A percentile compares a stretch with the other conserved stretches of the same genome.
These are phyloP conservation scores for Drosophila flavopinicola DNA, from an alignment of 2,888 invertebrate species.

Conservation along the genomic window DNA sequence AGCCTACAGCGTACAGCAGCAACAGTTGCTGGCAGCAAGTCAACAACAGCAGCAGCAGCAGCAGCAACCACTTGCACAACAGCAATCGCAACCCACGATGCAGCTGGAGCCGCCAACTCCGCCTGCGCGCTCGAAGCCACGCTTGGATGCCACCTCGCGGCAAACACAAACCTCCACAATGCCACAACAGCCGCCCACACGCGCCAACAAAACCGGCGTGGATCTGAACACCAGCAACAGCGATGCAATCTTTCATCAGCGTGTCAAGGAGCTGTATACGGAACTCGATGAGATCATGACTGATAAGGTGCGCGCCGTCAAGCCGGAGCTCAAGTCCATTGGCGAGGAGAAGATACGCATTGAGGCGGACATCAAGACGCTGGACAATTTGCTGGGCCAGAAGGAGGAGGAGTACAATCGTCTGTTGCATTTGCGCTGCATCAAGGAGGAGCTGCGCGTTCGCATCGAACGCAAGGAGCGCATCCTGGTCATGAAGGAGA, in stretches of 20 bases:
- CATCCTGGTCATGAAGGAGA: constrained; percentile 84
- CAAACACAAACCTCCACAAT: constrained; percentile 20
- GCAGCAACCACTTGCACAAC: background rate
- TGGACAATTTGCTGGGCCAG: constrained; percentile 90
- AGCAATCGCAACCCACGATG: background rate
- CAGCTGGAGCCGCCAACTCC: constrained; percentile 8
- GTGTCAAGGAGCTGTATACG: constrained; percentile 69
- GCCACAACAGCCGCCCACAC: constrained; percentile 1
- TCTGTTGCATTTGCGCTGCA: constrained; percentile 91
- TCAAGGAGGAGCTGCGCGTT: constrained; percentile 92
- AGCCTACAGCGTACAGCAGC: constrained; percentile 5
- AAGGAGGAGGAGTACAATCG: constrained; percentile 95
- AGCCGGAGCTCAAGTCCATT: constrained; percentile 87
- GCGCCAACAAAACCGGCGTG: constrained; percentile 21
- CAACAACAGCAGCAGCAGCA: constrained; percentile 1
- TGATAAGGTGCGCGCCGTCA: constrained; percentile 85
- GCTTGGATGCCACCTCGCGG: constrained; percentile 21
- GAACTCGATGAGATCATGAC: constrained; percentile 67
- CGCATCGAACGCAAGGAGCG: constrained; percentile 89
- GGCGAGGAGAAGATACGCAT: constrained; percentile 88
- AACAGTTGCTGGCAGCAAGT: background rate
- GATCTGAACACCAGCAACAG: constrained; percentile 58
- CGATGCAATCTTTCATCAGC: constrained; percentile 73
- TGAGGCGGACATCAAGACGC: constrained; percentile 88
- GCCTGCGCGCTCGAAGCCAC: constrained; percentile 16